Evolutionary conservation across 1,140 invertebrate species (phyloP), one percentile per base, ranked within the genome.

Genomic region (Brachionus manjavacas): DNA sequence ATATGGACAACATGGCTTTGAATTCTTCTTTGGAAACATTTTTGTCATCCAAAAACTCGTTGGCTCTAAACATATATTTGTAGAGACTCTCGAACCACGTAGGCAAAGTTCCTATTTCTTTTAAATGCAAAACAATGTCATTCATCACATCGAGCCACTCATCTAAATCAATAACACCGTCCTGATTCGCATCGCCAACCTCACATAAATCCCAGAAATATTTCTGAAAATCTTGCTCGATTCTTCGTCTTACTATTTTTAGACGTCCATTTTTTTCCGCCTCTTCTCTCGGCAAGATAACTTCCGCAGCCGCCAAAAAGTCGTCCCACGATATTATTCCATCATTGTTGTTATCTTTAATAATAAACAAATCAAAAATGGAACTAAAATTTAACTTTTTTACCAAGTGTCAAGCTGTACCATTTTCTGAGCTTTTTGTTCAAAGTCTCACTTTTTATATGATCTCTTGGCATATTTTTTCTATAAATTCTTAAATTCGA

Each of bases 111-210:
- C 68, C 35, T 8, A 72, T 84, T 25, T 76, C 74, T 43, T 84
- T 84, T 78, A 84, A 31, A 8, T 64, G 20, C 16, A 20, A 3
- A 25, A 84, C 55, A 28, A 84, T 78, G 28, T 84, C 83, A 46
- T 84, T 84, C 16, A 84, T 84, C n/a, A 84, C 83, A 84, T 84
- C 83, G 1, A 84, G 52, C 83, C 83, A 84, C 43, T 84, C 83
- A 31, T 84, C 83, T 16, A 72, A 49, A 46, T 84, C 83, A 16
- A 84, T 84, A 28, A 72, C 68, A 23, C 83, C 83, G 31, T 84
- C 83, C 23, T 78, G 74, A n/a, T 84, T 84, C 0, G 83, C 83
- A 23, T 84, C 83, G 43, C 83, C 83, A 7, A 84, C 83, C n/a
- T 68, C 83, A 46, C 83, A 84, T 31, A 84, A 78, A 76, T 78